These are phyloP conservation scores for Battus philenor DNA, from an alignment of 1,140 invertebrate species.

Conservation along the genomic window DNA sequence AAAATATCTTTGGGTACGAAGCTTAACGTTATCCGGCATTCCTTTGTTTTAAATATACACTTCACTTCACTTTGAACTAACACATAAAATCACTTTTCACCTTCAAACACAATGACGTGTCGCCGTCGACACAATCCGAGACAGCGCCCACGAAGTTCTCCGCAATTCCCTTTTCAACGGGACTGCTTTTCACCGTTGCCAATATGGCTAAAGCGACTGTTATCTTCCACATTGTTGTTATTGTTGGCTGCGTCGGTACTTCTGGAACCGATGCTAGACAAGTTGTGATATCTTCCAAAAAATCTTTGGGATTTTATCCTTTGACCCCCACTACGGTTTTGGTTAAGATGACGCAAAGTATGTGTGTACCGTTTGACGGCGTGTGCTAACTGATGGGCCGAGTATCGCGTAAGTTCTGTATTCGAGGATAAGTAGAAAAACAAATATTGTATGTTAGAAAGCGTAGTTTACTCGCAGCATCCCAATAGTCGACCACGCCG, in stretches of 20 bases:
- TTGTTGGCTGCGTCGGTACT: constrained; percentile 27
- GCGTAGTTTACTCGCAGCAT: constrained; percentile 60
- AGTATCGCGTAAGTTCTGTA: constrained; percentile 28
- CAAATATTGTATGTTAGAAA: constrained; percentile 73
- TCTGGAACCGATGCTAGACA: constrained; percentile 40
- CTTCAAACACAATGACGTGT: constrained; percentile 66
- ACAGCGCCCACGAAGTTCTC: constrained; percentile 64
- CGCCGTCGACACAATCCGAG: constrained; percentile 60
- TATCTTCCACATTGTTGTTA: constrained; percentile 48
- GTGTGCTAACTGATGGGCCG: constrained; percentile 49
- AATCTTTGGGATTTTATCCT: constrained; percentile 68
- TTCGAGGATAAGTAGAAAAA: constrained; percentile 69
- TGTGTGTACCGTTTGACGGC: constrained; percentile 49
- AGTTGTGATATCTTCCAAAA: constrained; percentile 65
- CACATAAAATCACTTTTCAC: constrained; percentile 49
- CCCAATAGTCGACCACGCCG: constrained; percentile 45
- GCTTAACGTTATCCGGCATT: no score
- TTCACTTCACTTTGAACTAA: constrained; percentile 39
- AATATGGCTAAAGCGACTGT: constrained; percentile 47
- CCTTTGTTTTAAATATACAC: constrained; percentile 19
- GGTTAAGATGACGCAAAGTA: constrained; percentile 48
- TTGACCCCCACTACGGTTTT: constrained; percentile 47
- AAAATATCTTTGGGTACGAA: no score
- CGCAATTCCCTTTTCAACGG: constrained; percentile 55
- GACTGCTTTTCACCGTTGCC: constrained; percentile 48